phyloP scores from a whole-genome alignment of 2,797 vertebrate genomes.

The Paedocypris micromegethes region DNA sequence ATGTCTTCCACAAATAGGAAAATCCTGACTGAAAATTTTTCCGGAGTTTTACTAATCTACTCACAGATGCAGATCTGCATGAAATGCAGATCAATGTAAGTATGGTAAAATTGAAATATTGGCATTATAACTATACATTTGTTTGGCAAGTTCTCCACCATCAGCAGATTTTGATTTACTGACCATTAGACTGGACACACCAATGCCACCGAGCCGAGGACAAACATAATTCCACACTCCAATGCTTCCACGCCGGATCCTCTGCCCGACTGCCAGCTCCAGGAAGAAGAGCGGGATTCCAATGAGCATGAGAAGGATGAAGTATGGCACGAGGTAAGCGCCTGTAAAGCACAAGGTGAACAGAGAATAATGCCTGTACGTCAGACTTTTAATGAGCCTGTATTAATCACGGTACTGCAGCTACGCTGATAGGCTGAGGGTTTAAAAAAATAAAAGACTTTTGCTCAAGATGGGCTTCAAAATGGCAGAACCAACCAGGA shows the following conservation, averaged over 20 bases:
- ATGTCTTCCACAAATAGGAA: no score
- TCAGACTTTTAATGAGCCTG: slow-evolving; percentile 4
- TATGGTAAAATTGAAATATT: no score
- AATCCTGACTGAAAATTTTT: no score
- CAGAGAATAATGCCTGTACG: slow-evolving; percentile 3
- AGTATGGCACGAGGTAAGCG: slow-evolving; percentile 93
- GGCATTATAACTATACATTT: not conserved
- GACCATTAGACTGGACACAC: slow-evolving; percentile 92
- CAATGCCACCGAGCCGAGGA: slow-evolving; percentile 90
- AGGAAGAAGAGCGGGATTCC: slow-evolving; percentile 96
- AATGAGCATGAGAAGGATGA: slow-evolving; percentile 90
- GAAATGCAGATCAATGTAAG: no score
- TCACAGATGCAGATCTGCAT: no score
- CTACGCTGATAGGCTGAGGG: not conserved
- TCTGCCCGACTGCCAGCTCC: slow-evolving; percentile 94
- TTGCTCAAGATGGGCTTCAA: no score
- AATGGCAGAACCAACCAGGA: no score
- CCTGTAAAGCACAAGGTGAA: slow-evolving; percentile 62
- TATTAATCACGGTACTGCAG: slow-evolving; percentile 11
- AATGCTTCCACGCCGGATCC: slow-evolving; percentile 92
- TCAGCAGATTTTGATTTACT: slow-evolving; percentile 48
- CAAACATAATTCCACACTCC: slow-evolving; percentile 97
- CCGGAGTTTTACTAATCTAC: no score
- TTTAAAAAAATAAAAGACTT: no score
- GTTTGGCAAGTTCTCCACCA: not conserved